These are phyloP conservation scores for Myzus persicae DNA, from an alignment of 1,140 invertebrate species.

Conservation along the genomic window DNA sequence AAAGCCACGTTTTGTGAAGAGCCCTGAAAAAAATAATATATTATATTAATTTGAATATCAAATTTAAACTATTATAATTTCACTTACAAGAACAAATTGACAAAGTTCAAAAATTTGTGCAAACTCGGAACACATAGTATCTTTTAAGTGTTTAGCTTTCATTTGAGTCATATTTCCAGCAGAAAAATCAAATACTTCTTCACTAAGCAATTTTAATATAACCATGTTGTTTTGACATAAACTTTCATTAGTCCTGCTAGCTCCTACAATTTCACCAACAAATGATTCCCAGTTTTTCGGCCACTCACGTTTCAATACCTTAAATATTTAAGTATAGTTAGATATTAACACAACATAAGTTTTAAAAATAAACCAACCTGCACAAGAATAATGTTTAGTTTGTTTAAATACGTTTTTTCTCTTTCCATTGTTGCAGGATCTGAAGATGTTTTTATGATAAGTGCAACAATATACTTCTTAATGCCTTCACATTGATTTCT, in stretches of 20 bases:
- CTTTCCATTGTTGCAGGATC: conserved; percentile 87
- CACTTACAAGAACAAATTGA: conserved; percentile 88
- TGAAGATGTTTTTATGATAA: conserved; percentile 98
- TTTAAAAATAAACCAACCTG: conserved; percentile 69
- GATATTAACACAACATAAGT: neutral
- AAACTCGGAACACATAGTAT: conserved; percentile 99
- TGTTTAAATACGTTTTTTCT: conserved; percentile 97
- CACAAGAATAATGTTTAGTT: conserved; percentile 98
- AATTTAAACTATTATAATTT: neutral
- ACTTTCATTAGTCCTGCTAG: conserved; percentile 98
- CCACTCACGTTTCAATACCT: conserved; percentile 99
- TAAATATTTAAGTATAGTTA: conserved; percentile 61
- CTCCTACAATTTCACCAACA: conserved; percentile 98
- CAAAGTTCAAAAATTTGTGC: conserved; percentile 97
- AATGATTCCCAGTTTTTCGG: conserved; percentile 99
- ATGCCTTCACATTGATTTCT: conserved; percentile 99
- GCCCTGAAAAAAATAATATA: conserved; percentile 69
- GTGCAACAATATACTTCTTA: conserved; percentile 97
- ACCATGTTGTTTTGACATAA: conserved; percentile 99
- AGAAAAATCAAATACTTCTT: conserved; percentile 99
- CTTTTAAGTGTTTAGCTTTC: conserved; percentile 98
- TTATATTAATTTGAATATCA: neutral
- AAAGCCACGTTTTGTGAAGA: conserved; percentile 96
- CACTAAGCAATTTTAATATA: conserved; percentile 95
- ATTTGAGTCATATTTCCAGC: conserved; percentile 97